Evolutionary conservation across 2,113 vertebrate species (phyloP).

Genomic region (Xiphophorus maculatus): DNA sequence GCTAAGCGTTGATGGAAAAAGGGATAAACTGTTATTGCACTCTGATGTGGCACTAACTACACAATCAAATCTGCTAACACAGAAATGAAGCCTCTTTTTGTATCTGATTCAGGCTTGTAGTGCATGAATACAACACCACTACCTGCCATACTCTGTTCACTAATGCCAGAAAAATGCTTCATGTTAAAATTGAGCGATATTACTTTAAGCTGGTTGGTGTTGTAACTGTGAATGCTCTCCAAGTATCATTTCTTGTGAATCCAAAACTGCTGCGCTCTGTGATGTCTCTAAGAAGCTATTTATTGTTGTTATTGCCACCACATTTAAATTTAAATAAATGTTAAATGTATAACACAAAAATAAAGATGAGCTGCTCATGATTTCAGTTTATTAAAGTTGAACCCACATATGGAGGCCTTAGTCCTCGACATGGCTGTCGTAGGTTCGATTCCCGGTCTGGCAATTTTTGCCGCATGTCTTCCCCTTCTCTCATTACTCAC

Average conservation of each 20-base stretch:
- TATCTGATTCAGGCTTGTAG: slow-evolving; percentile 40
- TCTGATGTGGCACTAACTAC: slow-evolving; percentile 54
- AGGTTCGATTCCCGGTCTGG: no score
- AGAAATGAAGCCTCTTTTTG: slow-evolving; percentile 31
- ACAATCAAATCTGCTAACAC: slow-evolving; percentile 43
- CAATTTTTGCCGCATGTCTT: no score
- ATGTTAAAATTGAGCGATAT: slow-evolving; percentile 60
- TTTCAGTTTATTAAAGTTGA: background rate
- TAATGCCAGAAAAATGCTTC: slow-evolving; percentile 49
- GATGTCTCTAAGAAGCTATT: slow-evolving; percentile 73
- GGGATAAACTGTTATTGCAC: slow-evolving; percentile 44
- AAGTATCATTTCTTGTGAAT: slow-evolving; percentile 75
- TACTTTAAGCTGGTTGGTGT: slow-evolving; percentile 55
- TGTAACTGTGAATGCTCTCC: slow-evolving; percentile 71
- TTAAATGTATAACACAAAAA: slow-evolving; percentile 42
- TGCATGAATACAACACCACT: slow-evolving; percentile 58
- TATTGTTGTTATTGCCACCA: slow-evolving; percentile 75
- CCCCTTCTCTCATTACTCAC: no score
- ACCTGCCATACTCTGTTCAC: slow-evolving; percentile 37
- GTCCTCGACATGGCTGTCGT: no score
- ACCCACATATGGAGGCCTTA: no score
- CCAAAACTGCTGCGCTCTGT: slow-evolving; percentile 72
- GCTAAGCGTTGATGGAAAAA: slow-evolving; percentile 25
- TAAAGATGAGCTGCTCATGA: background rate
- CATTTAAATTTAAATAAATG: slow-evolving; percentile 75